These are phyloP conservation scores for Metaphire vulgaris DNA, from an alignment of 1,140 invertebrate genomes.

Conservation along the genomic window DNA sequence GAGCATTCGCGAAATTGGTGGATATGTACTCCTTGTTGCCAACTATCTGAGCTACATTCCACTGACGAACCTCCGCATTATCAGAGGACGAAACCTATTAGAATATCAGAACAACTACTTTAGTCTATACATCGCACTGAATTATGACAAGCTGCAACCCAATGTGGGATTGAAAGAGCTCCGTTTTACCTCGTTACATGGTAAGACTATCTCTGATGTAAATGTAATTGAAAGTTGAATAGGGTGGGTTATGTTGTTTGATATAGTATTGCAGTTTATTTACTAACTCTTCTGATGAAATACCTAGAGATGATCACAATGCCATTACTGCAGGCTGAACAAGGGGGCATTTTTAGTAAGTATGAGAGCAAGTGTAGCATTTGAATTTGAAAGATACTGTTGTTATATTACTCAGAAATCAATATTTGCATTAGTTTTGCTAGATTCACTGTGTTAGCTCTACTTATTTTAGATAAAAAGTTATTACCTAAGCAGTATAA, in stretches of 20 bases:
- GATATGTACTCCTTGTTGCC: slow-evolving; percentile 90
- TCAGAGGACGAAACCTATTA: slow-evolving; percentile 84
- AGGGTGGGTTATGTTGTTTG: too few species aligned
- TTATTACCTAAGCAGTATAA: too few species aligned
- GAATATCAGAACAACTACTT: slow-evolving; percentile 45
- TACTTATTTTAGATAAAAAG: too few species aligned
- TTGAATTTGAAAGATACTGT: not conserved
- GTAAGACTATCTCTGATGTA: slow-evolving; percentile 46
- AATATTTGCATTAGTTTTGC: too few species aligned
- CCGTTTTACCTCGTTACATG: slow-evolving; percentile 76
- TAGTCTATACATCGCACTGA: slow-evolving; percentile 45
- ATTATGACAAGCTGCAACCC: slow-evolving; percentile 34
- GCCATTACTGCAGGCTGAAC: not conserved
- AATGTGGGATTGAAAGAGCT: slow-evolving; percentile 64
- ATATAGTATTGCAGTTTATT: too few species aligned
- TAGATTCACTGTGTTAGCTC: too few species aligned
- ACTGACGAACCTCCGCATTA: slow-evolving; percentile 84
- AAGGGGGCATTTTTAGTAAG: not conserved
- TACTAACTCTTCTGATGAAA: not conserved
- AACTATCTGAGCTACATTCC: slow-evolving; percentile 78
- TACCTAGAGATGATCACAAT: not conserved
- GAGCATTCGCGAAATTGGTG: slow-evolving; percentile 64
- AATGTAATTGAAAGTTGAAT: not conserved
- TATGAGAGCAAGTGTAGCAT: not conserved
- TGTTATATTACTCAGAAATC: not conserved